These are phyloP conservation scores for Nomada fabriciana DNA, from an alignment of 2,888 invertebrate species.

Conservation along the genomic window DNA sequence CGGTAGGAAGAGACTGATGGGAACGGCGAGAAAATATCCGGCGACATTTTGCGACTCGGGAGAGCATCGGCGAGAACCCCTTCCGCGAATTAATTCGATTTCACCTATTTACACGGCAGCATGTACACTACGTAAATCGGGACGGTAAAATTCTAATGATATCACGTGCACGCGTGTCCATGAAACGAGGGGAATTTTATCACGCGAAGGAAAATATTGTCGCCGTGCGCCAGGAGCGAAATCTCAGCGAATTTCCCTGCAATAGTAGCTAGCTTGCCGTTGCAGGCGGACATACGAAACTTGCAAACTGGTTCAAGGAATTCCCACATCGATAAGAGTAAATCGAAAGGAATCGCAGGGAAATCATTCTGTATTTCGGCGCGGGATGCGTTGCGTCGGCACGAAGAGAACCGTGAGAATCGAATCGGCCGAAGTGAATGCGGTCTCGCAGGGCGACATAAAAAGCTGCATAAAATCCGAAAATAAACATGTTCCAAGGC, in stretches of 20 bases:
- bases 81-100: background rate
- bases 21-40: background rate
- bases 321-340: background rate
- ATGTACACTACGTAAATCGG: too few species aligned
- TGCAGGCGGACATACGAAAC: background rate
- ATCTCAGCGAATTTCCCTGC: background rate
- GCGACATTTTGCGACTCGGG: constrained; percentile 1
- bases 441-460: constrained; percentile 28
- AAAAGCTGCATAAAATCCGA: constrained; percentile 50
- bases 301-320: background rate
- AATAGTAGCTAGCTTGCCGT: background rate
- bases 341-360: constrained; percentile 23
- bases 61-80: background rate
- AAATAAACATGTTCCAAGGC: constrained; percentile 32
- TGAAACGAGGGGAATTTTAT: constrained; percentile 9
- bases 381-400: background rate
- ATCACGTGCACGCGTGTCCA: background rate
- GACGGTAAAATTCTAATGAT: background rate
- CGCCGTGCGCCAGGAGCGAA: background rate
- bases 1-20: background rate
- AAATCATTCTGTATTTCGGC: constrained; percentile 23
- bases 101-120: background rate
- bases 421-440: constrained; percentile 40
- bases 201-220: background rate
- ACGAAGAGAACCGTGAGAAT: constrained; percentile 2